Conservation (phyloP, 2,888 invertebrate species). For the Poecilus cupreus region DNA sequence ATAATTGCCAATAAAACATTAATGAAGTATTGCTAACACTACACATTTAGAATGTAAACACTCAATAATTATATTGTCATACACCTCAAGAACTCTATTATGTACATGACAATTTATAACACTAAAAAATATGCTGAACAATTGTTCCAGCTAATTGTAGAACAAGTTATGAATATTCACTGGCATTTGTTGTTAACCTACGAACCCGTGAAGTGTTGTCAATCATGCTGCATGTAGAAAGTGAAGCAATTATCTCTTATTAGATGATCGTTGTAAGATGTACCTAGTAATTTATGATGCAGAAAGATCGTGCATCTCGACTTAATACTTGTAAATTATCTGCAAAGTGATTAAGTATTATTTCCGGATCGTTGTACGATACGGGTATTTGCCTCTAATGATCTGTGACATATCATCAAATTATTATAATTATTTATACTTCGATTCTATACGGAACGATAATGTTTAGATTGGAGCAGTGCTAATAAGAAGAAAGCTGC, state of each 20-base stretch:
- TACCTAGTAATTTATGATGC: constrained; percentile 23
- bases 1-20: background rate
- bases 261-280: constrained; percentile 7
- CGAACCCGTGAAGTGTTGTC: background rate
- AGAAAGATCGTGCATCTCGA: constrained; percentile 13
- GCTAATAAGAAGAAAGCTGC: no score
- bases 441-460: no score
- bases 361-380: background rate
- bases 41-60: no score
- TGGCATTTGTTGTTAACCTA: background rate
- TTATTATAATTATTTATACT: background rate
- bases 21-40: background rate
- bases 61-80: background rate
- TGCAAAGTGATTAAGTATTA: background rate
- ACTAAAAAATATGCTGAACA: no score
- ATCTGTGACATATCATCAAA: constrained; percentile 7
- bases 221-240: constrained; percentile 13
- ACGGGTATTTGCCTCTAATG: background rate
- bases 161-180: background rate
- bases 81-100: background rate
- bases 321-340: background rate
- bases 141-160: background rate
- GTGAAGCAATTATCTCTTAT: constrained; percentile 16
- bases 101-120: background rate
- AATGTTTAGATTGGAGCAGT: no score